Percentiles rank a stretch among this genome's conserved stretches.
phyloP scores from a whole-genome alignment of 2,888 invertebrate species.

The Laspeyria flexula region DNA sequence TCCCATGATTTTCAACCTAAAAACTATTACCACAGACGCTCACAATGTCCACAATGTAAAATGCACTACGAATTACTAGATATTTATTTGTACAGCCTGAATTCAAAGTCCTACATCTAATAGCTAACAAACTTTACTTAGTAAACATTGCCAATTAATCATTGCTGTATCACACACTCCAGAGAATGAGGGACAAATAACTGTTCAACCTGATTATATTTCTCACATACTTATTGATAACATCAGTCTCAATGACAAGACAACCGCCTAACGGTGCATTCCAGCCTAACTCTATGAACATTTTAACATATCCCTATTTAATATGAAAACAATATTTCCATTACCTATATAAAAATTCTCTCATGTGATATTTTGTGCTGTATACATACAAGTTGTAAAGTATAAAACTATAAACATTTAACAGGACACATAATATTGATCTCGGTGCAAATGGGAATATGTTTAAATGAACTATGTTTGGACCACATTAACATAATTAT shows the following conservation, averaged over 20 bases:
- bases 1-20: slow-evolving; percentile 68
- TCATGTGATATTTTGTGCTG: slow-evolving; percentile 66
- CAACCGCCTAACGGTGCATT: slow-evolving; percentile 63
- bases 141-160: slow-evolving; percentile 69
- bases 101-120: slow-evolving; percentile 82
- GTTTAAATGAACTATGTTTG: slow-evolving; percentile 53
- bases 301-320: slow-evolving; percentile 66
- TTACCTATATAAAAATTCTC: slow-evolving; percentile 68
- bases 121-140: slow-evolving; percentile 76
- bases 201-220: slow-evolving; percentile 45
- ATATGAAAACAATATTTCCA: slow-evolving; percentile 55
- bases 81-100: slow-evolving; percentile 82
- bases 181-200: slow-evolving; percentile 52
- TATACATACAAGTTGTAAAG: slow-evolving; percentile 38
- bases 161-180: slow-evolving; percentile 53
- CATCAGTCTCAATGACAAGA: slow-evolving; percentile 78
- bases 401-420: slow-evolving; percentile 42
- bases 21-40: slow-evolving; percentile 75
- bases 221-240: slow-evolving; percentile 71
- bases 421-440: slow-evolving; percentile 49
- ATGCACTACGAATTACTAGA: slow-evolving; percentile 83
- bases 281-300: slow-evolving; percentile 61
- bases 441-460: slow-evolving; percentile 54
- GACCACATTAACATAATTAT: too few relatives aligned
- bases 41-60: slow-evolving; percentile 80